These are phyloP conservation scores for Xanthia togata DNA, from an alignment of 2,888 invertebrate genomes.

Conservation along the genomic window DNA sequence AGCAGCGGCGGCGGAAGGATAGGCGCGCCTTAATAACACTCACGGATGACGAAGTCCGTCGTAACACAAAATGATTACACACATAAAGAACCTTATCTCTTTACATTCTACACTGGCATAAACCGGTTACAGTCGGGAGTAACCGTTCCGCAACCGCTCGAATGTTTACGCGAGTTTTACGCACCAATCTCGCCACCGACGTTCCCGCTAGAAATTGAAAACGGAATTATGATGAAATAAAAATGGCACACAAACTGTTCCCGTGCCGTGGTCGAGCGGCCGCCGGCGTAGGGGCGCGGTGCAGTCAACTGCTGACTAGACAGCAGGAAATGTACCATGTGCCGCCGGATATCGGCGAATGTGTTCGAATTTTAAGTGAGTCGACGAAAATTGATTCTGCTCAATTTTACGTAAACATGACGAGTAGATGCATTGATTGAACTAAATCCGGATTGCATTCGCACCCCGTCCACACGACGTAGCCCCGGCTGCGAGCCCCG, in stretches of 20 bases:
- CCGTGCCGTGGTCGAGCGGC: slow-evolving; percentile 58
- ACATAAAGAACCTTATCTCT: slow-evolving; percentile 89
- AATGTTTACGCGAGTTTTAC: slow-evolving; percentile 89
- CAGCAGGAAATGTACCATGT: slow-evolving; percentile 80
- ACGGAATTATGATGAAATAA: slow-evolving; percentile 87
- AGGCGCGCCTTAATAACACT: slow-evolving; percentile 83
- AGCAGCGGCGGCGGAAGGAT: slow-evolving; percentile 66
- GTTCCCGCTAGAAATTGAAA: slow-evolving; percentile 86
- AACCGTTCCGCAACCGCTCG: slow-evolving; percentile 85
- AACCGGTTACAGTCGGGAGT: slow-evolving; percentile 86
- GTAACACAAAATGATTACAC: slow-evolving; percentile 88
- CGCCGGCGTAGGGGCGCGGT: slow-evolving; percentile 38
- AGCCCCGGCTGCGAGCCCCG: slow-evolving; percentile 56
- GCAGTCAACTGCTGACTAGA: slow-evolving; percentile 70
- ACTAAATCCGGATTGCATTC: slow-evolving; percentile 73
- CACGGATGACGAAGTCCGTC: slow-evolving; percentile 81
- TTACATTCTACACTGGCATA: slow-evolving; percentile 86
- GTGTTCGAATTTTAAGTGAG: slow-evolving; percentile 83
- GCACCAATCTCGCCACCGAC: slow-evolving; percentile 84
- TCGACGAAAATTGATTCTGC: slow-evolving; percentile 79
- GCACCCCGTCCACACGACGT: slow-evolving; percentile 67
- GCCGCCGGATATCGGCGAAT: slow-evolving; percentile 81
- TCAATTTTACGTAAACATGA: slow-evolving; percentile 79
- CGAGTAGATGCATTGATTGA: slow-evolving; percentile 76
- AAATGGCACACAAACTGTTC: slow-evolving; percentile 77